Percentiles rank a stretch among this genome's conserved stretches.
Evolutionary conservation across 2,797 vertebrate genomes (phyloP).

Genomic region (Karalla daura): DNA sequence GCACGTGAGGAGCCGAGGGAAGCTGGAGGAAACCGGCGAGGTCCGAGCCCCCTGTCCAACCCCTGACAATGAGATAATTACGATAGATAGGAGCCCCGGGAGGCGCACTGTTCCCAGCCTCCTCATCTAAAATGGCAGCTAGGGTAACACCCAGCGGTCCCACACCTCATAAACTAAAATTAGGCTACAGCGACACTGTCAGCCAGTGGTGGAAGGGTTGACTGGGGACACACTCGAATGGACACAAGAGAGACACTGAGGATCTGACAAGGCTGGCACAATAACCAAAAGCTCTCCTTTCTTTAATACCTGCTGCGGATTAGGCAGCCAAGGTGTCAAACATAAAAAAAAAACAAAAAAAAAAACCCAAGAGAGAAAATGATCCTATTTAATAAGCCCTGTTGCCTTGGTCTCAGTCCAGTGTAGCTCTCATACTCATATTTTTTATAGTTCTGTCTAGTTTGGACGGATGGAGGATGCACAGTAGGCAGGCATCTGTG

Average conservation of each 20-base stretch:
- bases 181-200: slow-evolving; percentile 73
- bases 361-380: background rate
- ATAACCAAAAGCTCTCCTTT: slow-evolving; percentile 19
- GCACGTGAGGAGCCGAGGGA: slow-evolving; percentile 71
- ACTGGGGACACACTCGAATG: slow-evolving; percentile 60
- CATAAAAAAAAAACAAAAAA: slow-evolving; percentile 18
- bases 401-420: too few species aligned
- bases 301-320: slow-evolving; percentile 7
- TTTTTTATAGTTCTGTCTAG: too few species aligned
- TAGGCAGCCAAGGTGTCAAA: slow-evolving; percentile 13
- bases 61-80: slow-evolving; percentile 79
- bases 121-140: slow-evolving; percentile 77
- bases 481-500: too few species aligned
- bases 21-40: slow-evolving; percentile 52
- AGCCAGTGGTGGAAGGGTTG: slow-evolving; percentile 65
- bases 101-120: slow-evolving; percentile 66
- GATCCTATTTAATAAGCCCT: too few species aligned
- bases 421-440: too few species aligned
- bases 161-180: slow-evolving; percentile 82
- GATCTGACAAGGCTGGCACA: slow-evolving; percentile 24
- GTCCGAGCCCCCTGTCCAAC: slow-evolving; percentile 76
- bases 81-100: slow-evolving; percentile 67
- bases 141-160: slow-evolving; percentile 80
- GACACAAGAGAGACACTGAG: slow-evolving; percentile 54
- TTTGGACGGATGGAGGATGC: too few species aligned